Evolutionary conservation across 2,888 invertebrate species (phyloP).

Genomic region (Smittia aterrima): DNA sequence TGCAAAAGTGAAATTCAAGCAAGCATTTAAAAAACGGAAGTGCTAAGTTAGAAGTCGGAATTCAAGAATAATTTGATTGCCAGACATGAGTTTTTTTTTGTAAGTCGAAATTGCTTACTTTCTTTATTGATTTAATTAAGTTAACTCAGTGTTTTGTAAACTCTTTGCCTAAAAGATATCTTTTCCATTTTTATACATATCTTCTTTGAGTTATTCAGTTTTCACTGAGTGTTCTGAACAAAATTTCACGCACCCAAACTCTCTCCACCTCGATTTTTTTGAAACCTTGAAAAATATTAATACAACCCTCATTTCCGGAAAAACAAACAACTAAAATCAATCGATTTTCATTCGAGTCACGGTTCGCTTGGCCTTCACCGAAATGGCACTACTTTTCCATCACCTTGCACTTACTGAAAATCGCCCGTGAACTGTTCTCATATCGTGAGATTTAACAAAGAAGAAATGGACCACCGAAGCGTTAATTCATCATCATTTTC

Average conservation of each 20-base stretch:
- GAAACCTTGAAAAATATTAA: neutral
- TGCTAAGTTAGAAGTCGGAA: neutral
- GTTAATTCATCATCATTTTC: no score
- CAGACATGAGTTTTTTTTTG: slow-evolving; percentile 7
- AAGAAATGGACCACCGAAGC: no score
- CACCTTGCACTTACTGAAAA: neutral
- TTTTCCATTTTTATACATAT: no score
- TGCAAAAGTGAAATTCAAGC: neutral
- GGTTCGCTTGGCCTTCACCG: no score
- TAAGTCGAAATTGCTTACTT: neutral
- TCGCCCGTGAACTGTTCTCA: neutral
- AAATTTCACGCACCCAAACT: no score
- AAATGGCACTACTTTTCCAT: no score
- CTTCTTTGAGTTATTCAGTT: no score
- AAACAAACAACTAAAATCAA: neutral
- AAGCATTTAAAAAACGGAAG: neutral
- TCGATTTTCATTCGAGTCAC: no score
- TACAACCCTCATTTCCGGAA: neutral
- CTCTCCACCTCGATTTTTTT: no score
- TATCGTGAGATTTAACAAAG: neutral
- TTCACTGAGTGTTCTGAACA: no score
- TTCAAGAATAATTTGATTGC: neutral
- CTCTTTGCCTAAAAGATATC: no score
- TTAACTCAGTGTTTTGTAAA: neutral
- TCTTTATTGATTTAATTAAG: neutral